Evolutionary conservation across 2,888 invertebrate species (phyloP).

Genomic region (Drosophila phalerata): DNA sequence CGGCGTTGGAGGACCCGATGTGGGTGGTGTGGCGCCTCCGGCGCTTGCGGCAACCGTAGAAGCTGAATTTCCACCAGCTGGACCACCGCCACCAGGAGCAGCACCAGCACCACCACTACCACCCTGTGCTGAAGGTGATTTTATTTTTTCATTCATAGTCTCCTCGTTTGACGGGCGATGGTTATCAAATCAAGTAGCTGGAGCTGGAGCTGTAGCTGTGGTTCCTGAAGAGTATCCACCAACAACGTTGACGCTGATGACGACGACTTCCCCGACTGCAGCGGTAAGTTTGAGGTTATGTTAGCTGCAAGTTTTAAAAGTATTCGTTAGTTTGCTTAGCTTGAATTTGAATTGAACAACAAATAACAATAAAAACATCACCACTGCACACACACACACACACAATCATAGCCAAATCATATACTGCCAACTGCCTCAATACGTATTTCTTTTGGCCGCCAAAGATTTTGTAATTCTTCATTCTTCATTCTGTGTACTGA

Average conservation of each 20-base stretch:
- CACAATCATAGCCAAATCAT: constrained; percentile 27
- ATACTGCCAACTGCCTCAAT: constrained; percentile 19
- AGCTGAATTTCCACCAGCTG: constrained; percentile 35
- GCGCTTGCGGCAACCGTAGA: constrained; percentile 50
- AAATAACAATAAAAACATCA: constrained; percentile 27
- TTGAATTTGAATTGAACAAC: constrained; percentile 13
- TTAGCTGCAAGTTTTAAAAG: constrained; percentile 76
- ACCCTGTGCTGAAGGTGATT: constrained; percentile 84
- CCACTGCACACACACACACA: constrained; percentile 15
- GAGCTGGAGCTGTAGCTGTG: constrained; percentile 32
- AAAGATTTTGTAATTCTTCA: constrained; percentile 65
- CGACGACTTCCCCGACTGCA: constrained; percentile 78
- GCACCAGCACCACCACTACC: constrained; percentile 55
- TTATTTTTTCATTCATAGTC: constrained; percentile 84
- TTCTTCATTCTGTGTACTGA: constrained; percentile 59
- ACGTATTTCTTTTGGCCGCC: constrained; percentile 47
- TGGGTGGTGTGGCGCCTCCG: constrained; percentile 74
- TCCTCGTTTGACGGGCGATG: constrained; percentile 58
- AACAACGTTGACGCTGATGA: constrained; percentile 77
- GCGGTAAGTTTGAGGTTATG: constrained; percentile 84
- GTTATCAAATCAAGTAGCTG: constrained; percentile 64
- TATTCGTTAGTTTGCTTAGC: constrained; percentile 46
- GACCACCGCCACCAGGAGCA: constrained; percentile 29
- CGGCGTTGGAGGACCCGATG: constrained; percentile 74
- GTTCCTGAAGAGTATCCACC: constrained; percentile 64